phyloP scores from a whole-genome alignment of 37 sponge, comb jelly and placozoan species.

The Petrosia ficiformis region DNA sequence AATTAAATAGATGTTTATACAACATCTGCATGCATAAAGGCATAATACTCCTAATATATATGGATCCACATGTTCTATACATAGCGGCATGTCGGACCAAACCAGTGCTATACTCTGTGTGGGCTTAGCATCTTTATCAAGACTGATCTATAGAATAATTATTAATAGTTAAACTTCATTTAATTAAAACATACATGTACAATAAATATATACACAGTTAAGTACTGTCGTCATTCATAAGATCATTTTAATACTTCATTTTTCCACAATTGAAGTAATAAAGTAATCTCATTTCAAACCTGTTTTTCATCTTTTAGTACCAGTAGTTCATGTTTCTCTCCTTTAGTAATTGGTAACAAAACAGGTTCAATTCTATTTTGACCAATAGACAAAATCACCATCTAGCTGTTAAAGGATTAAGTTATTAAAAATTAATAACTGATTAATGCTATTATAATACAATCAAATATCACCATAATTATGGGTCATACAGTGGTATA shows the following conservation, averaged over 20 bases:
- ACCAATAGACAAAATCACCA: conserved; percentile 50
- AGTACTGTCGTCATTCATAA: no score
- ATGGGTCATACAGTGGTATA: background rate
- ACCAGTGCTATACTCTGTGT: conserved; percentile 19
- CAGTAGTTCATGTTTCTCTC: conserved; percentile 25
- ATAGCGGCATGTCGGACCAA: conserved; percentile 33
- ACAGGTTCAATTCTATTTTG: conserved; percentile 41
- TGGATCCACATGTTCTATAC: conserved; percentile 33
- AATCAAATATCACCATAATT: background rate
- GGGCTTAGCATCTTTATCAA: conserved; percentile 35
- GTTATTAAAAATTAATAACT: conserved; percentile 14
- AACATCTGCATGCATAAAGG: background rate
- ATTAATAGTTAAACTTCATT: background rate
- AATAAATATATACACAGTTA: background rate
- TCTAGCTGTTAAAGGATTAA: conserved; percentile 25
- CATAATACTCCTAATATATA: conserved; percentile 33
- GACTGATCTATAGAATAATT: conserved; percentile 17
- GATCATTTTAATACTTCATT: background rate
- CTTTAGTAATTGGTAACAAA: conserved; percentile 26
- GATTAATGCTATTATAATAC: background rate
- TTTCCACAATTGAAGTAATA: background rate
- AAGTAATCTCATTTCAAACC: background rate
- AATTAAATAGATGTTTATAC: background rate
- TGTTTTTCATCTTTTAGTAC: conserved; percentile 48
- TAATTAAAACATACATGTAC: background rate